phyloP scores from a whole-genome alignment of 2,113 vertebrate genomes.

The Gulo gulo region DNA sequence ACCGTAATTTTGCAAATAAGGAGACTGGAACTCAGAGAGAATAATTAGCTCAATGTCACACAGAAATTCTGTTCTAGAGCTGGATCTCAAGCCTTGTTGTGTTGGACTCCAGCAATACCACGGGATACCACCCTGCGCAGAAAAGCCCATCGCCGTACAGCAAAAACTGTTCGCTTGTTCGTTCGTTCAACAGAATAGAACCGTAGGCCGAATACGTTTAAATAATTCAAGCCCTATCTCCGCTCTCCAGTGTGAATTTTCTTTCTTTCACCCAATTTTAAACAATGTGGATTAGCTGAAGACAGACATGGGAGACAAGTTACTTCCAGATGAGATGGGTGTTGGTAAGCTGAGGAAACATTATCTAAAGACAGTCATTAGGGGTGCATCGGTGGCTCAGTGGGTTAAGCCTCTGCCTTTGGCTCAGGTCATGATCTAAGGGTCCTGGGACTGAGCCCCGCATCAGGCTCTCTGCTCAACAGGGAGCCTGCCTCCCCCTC shows the following conservation, averaged over 20 bases:
- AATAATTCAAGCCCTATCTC: background rate
- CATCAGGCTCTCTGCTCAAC: no score
- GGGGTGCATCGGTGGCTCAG: no score
- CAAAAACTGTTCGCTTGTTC: background rate
- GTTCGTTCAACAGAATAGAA: background rate
- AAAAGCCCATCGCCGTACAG: background rate
- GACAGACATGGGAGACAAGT: background rate
- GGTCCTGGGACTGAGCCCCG: no score
- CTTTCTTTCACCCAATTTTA: background rate
- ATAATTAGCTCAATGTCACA: background rate
- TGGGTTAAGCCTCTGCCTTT: no score
- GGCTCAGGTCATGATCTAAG: no score
- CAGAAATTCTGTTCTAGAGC: background rate
- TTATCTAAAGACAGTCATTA: background rate
- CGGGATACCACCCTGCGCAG: background rate
- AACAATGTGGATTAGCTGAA: background rate
- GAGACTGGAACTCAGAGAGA: background rate
- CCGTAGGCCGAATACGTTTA: background rate
- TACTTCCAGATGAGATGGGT: background rate
- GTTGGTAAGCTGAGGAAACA: background rate
- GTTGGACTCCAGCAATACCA: background rate
- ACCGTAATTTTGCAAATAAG: background rate
- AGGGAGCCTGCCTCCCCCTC: no score
- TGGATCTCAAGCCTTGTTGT: background rate
- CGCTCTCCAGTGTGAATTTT: background rate